phyloP scores from a whole-genome alignment of 1,140 invertebrate species.

The Apocrypta bakeri region DNA sequence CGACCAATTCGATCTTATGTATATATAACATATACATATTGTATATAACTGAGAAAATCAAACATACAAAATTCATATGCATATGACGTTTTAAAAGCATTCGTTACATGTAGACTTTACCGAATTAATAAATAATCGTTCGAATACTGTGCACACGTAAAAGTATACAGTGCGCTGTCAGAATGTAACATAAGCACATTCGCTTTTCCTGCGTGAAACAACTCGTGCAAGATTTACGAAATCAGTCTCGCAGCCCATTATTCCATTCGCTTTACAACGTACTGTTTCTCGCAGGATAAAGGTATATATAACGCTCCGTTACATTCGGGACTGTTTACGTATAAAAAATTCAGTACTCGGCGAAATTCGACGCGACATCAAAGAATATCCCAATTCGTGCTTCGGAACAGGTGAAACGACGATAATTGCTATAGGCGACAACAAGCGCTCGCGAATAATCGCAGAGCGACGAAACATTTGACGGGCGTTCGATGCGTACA shows the following conservation, averaged over 20 bases:
- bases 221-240: neutral
- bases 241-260: neutral
- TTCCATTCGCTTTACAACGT: neutral
- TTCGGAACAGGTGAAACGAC: slow-evolving; percentile 22
- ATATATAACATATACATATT: no score
- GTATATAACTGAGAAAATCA: no score
- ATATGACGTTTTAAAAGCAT: no score
- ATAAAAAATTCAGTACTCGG: slow-evolving; percentile 24
- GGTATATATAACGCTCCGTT: neutral
- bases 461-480: slow-evolving; percentile 31
- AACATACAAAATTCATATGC: no score
- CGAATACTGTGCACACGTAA: no score
- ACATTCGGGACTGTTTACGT: neutral
- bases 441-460: slow-evolving; percentile 13
- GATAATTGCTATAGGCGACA: slow-evolving; percentile 5
- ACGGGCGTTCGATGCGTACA: neutral
- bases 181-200: no score
- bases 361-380: neutral
- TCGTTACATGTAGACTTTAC: no score
- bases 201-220: neutral
- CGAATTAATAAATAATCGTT: no score
- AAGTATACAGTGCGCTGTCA: no score
- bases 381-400: no score
- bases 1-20: neutral
- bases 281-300: neutral